Percentiles rank a stretch among this genome's conserved stretches.
These are phyloP conservation scores for Clistopyga incitator DNA, from an alignment of 2,888 invertebrate genomes.

Conservation along the genomic window DNA sequence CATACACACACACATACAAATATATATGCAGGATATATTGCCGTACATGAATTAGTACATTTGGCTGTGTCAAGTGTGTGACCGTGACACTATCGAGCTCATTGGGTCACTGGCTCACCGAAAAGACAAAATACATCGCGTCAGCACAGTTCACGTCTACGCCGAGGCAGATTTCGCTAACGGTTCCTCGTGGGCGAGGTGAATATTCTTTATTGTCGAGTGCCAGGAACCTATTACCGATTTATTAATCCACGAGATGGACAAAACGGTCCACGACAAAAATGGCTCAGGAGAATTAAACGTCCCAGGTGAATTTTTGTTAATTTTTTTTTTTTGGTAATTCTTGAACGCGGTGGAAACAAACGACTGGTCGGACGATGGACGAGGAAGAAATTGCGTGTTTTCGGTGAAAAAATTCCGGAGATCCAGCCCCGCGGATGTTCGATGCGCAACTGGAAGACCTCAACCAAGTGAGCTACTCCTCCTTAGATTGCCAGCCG, in stretches of 20 bases:
- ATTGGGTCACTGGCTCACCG: constrained; percentile 80
- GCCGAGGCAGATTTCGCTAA: constrained; percentile 74
- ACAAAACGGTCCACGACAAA: not conserved
- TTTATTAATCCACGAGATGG: not conserved
- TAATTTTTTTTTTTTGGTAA: not conserved
- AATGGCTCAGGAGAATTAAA: no score
- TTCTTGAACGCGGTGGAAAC: not conserved
- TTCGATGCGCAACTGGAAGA: constrained; percentile 80
- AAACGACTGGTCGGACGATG: not conserved
- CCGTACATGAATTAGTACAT: constrained; percentile 51
- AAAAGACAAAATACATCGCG: constrained; percentile 45
- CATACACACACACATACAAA: not conserved
- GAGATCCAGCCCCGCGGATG: constrained; percentile 78
- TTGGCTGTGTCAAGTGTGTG: constrained; percentile 59
- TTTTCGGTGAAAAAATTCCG: not conserved
- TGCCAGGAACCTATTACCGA: not conserved
- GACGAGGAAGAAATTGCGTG: not conserved
- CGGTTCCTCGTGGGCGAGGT: constrained; percentile 67
- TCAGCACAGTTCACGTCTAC: constrained; percentile 63
- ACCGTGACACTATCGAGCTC: constrained; percentile 76
- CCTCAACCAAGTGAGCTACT: constrained; percentile 60
- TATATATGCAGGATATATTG: not conserved
- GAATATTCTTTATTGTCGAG: no score
- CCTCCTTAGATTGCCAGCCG: constrained; percentile 79
- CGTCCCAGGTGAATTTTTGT: no score